Conservation (phyloP, 2,888 invertebrate species). For the Oxycera nigricornis region DNA sequence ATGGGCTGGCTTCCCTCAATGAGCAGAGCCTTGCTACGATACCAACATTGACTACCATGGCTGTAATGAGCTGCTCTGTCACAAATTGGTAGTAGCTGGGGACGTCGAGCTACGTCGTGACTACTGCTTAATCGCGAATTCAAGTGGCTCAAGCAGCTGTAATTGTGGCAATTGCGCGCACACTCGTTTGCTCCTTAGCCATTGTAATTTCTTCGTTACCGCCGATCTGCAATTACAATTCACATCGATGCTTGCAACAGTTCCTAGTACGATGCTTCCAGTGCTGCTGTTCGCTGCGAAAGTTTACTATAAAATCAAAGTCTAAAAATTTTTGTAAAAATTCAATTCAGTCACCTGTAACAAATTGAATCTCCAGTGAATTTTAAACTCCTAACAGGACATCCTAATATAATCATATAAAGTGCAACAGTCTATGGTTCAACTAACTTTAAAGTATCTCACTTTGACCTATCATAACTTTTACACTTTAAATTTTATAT, state of each 20-base stretch:
- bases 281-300: constrained; percentile 8
- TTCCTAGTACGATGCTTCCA: too few species aligned
- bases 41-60: not conserved
- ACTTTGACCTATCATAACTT: too few species aligned
- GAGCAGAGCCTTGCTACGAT: not conserved
- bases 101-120: constrained; percentile 15
- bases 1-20: constrained; percentile 22
- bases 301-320: too few species aligned
- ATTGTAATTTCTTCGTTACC: not conserved
- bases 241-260: not conserved
- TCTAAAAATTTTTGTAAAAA: too few species aligned
- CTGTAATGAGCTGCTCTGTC: not conserved
- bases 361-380: too few species aligned
- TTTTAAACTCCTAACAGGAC: too few species aligned
- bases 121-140: constrained; percentile 25
- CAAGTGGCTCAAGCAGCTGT: constrained; percentile 24
- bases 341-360: too few species aligned
- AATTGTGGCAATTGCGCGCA: constrained; percentile 11
- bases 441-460: too few species aligned
- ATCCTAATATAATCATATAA: too few species aligned
- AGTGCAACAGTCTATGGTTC: too few species aligned
- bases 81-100: not conserved
- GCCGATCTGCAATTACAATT: constrained; percentile 39
- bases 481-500: too few species aligned
- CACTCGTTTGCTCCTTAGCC: not conserved